These are phyloP conservation scores for Nomia melanderi DNA, from an alignment of 1,140 invertebrate species.

Conservation along the genomic window DNA sequence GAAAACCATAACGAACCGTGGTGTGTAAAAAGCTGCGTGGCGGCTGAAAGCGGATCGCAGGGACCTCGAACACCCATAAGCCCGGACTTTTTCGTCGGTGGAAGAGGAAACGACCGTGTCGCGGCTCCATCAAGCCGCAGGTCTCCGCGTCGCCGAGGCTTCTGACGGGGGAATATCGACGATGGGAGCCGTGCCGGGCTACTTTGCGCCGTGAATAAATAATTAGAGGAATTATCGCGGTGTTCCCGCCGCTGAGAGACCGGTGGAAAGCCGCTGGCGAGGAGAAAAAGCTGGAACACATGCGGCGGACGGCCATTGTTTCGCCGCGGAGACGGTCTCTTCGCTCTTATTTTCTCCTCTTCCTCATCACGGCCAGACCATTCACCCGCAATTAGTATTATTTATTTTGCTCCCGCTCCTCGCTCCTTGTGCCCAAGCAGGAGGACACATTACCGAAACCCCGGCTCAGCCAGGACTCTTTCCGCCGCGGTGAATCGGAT, in stretches of 20 bases:
- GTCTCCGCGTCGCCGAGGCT: too few species aligned
- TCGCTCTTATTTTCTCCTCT: conserved; percentile 11
- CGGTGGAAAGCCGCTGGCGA: neutral
- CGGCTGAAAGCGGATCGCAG: neutral
- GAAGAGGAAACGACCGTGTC: neutral
- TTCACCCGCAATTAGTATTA: conserved; percentile 64
- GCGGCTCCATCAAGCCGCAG: neutral
- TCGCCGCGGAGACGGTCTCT: conserved; percentile 27
- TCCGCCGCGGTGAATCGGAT: conserved; percentile 19
- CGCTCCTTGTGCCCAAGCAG: neutral
- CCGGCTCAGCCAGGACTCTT: neutral
- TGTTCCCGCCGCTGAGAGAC: neutral
- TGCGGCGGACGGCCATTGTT: conserved; percentile 41
- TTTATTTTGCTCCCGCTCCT: conserved; percentile 56
- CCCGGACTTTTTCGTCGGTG: neutral
- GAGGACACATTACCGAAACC: conserved; percentile 5
- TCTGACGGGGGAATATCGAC: conserved; percentile 3
- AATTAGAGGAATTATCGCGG: conserved; percentile 58
- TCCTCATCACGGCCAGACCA: conserved; percentile 36
- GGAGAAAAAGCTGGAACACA: conserved; percentile 16
- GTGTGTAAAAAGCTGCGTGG: neutral
- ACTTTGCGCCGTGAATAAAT: conserved; percentile 52
- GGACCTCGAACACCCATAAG: neutral
- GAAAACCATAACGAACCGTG: neutral
- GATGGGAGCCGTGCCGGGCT: neutral